phyloP scores from a whole-genome alignment of 2,797 vertebrate genomes.

The Mareca strepera region DNA sequence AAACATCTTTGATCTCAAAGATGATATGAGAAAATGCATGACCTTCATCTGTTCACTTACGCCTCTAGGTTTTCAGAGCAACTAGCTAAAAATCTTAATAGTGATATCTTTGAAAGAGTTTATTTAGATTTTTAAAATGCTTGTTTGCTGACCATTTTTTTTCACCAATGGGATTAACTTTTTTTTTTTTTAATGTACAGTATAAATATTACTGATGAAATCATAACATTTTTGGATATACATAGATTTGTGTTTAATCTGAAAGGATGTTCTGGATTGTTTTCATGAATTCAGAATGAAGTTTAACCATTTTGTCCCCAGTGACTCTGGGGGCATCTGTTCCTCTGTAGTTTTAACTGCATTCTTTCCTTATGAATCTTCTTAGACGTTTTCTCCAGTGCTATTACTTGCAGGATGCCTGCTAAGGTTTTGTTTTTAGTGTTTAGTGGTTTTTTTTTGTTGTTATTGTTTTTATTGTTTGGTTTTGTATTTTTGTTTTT shows the following conservation, averaged over 20 bases:
- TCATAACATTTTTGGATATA: neutral
- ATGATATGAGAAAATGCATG: neutral
- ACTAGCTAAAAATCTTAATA: neutral
- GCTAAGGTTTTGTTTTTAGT: neutral
- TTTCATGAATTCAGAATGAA: neutral
- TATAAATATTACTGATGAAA: neutral
- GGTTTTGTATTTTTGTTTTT: neutral
- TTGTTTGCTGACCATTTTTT: neutral
- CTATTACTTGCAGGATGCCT: neutral
- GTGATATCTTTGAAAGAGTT: neutral
- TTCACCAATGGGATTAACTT: accelerated
- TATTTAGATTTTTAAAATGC: accelerated
- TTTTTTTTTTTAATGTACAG: neutral
- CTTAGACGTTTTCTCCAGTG: neutral
- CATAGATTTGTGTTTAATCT: neutral
- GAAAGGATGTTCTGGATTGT: neutral
- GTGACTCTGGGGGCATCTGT: neutral
- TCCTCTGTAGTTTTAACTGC: neutral
- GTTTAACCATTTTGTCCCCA: neutral
- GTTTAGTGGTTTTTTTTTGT: neutral
- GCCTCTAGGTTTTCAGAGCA: neutral
- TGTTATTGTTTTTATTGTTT: neutral
- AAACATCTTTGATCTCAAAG: neutral
- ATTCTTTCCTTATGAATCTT: neutral
- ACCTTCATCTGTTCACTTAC: neutral